Evolutionary conservation across 2,888 invertebrate genomes (phyloP), one percentile per base, ranked within the genome.

Genomic region (Hydriomena furcata): DNA sequence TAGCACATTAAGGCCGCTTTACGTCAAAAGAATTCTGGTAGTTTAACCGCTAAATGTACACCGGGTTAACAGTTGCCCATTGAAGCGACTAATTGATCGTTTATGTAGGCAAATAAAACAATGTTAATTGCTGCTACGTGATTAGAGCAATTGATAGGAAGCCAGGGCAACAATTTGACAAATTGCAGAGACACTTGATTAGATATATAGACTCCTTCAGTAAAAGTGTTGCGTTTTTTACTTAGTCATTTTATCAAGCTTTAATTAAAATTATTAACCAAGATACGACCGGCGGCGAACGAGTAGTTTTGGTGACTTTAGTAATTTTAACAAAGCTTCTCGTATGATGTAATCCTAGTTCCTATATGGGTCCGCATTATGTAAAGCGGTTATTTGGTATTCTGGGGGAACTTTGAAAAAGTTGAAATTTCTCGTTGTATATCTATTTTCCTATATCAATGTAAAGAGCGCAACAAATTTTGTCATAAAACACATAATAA

Each of bases 301-400:
- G 45, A 34, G 41, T 42, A 52, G 58, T 58, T 58, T 48, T 45
- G 36, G 46, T 34, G 38, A 60, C 49, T 55, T 55, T 52, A 35
- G 30, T 52, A 47, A 56, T 58, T 55, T 37, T 51, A 49, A 58
- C 55, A 58, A 56, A 55, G 58, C 54, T 52, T 11, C 42, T 55
- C 42, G 48, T 50, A 40, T 51, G 55, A 56, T 52, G 55, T 45
- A 52, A 17, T 52, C 51, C 56, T 60, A 48, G 41, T 31, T 3
- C 17, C 17, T 17, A 23, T 54, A 60, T 60, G 54, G 55, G 59
- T 63, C 49, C 50, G 28, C 44, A 52, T 67, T 66, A 54, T 60
- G 49, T 53, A 60, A 63, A 69, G 52, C 63, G 58, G 56, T 71
- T 69, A 69, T 71, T 69, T 58, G 52, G 58, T 62, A 66, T 66